phyloP scores from a whole-genome alignment of 2,113 vertebrate species.

The Gymnarchus niloticus region DNA sequence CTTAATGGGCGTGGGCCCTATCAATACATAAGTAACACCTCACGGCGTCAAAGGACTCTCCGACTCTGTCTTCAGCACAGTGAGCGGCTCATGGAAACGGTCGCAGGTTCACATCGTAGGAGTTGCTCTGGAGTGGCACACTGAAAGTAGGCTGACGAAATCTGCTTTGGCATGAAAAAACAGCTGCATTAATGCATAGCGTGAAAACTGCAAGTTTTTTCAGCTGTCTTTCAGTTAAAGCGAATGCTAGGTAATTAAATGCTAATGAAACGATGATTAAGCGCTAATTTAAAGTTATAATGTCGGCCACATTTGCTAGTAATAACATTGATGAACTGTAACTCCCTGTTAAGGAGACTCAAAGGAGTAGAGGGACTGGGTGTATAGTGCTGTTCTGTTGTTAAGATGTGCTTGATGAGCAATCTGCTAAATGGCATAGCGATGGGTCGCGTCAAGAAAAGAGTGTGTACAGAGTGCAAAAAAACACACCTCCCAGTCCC shows the following conservation, averaged over 20 bases:
- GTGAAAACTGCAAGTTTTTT: background rate
- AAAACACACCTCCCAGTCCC: too few species aligned
- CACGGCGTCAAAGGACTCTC: background rate
- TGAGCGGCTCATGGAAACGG: background rate
- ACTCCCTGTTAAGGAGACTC: background rate
- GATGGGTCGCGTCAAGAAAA: too few species aligned
- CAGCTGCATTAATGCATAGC: background rate
- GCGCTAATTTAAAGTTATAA: background rate
- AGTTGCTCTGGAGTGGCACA: background rate
- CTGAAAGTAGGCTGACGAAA: background rate
- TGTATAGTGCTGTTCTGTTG: background rate
- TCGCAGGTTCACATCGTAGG: background rate
- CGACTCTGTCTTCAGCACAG: background rate
- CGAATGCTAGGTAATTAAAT: background rate
- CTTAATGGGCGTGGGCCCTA: background rate
- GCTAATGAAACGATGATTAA: background rate
- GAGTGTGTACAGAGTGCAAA: too few species aligned
- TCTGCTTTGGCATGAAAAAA: background rate
- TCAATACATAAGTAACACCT: background rate
- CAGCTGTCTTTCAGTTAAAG: background rate
- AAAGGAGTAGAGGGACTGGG: background rate
- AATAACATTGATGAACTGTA: background rate
- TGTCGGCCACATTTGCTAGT: background rate
- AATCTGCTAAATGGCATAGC: too few species aligned
- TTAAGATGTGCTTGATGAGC: too few species aligned